phyloP scores from a whole-genome alignment of 2,797 vertebrate genomes.

The Argentina silus region DNA sequence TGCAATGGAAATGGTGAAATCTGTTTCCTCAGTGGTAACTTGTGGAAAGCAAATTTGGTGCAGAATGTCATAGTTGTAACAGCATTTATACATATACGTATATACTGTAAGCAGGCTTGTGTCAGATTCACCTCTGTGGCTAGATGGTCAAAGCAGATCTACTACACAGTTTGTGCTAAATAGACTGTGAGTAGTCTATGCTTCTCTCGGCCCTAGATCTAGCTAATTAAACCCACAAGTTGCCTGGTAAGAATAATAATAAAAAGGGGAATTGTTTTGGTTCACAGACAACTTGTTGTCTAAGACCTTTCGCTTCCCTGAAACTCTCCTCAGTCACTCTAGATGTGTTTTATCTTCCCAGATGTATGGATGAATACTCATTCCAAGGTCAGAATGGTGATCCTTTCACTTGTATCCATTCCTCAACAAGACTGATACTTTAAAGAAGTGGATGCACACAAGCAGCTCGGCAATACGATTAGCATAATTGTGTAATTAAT shows the following conservation, averaged over 20 bases:
- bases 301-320: neutral
- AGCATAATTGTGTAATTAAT: slow-evolving; percentile 50
- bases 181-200: neutral
- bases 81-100: neutral
- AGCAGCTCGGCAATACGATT: slow-evolving; percentile 29
- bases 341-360: slow-evolving; percentile 11
- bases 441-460: slow-evolving; percentile 19
- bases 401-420: slow-evolving; percentile 18
- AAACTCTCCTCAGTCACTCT: slow-evolving; percentile 6
- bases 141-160: neutral
- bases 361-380: slow-evolving; percentile 13
- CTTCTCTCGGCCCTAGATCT: neutral
- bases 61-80: neutral
- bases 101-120: neutral
- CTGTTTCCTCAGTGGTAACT: neutral
- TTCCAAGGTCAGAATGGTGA: neutral
- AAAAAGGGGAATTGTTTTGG: slow-evolving; percentile 10
- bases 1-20: neutral
- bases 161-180: neutral
- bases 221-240: neutral
- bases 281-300: slow-evolving; percentile 2
- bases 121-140: neutral
- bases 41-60: neutral
- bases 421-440: slow-evolving; percentile 22
- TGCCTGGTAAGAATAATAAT: neutral